phyloP scores from a whole-genome alignment of 2,113 vertebrate genomes.

The Oncorhynchus keta region DNA sequence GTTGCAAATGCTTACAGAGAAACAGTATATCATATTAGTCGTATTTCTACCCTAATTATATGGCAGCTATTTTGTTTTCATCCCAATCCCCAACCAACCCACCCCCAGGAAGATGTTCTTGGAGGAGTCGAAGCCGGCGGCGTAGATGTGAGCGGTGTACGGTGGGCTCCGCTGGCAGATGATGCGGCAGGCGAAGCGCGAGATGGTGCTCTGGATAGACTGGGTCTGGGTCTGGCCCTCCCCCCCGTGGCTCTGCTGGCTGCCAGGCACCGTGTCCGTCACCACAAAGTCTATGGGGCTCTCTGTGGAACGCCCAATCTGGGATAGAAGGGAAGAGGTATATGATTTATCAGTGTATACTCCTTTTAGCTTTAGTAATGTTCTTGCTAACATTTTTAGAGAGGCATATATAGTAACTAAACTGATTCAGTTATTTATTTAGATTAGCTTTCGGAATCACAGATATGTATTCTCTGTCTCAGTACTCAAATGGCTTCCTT shows the following conservation, averaged over 20 bases:
- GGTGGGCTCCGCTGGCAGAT: slow-evolving; percentile 9
- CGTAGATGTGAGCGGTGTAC: slow-evolving; percentile 7
- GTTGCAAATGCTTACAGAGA: too few species aligned
- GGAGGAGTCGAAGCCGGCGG: slow-evolving; percentile 10
- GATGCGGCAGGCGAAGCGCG: slow-evolving; percentile 10
- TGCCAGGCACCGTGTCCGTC: background rate
- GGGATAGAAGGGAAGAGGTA: background rate
- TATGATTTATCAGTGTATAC: background rate
- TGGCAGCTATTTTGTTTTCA: too few species aligned
- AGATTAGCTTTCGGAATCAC: too few species aligned
- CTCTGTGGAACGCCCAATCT: slow-evolving; percentile 9
- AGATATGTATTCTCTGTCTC: too few species aligned
- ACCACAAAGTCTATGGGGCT: slow-evolving; percentile 13
- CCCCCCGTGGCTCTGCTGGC: background rate
- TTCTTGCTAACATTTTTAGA: too few species aligned
- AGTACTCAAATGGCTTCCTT: too few species aligned
- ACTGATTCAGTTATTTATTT: too few species aligned
- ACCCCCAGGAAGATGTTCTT: slow-evolving; percentile 17
- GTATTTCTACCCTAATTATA: too few species aligned
- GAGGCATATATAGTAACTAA: too few species aligned
- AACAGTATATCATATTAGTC: too few species aligned
- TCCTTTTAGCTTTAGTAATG: background rate
- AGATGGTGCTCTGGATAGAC: slow-evolving; percentile 7
- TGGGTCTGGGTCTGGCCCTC: background rate
- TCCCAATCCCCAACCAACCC: background rate